Base-by-base conservation (phyloP, 1,140 invertebrate genomes). In the Helicoverpa zea region DNA sequence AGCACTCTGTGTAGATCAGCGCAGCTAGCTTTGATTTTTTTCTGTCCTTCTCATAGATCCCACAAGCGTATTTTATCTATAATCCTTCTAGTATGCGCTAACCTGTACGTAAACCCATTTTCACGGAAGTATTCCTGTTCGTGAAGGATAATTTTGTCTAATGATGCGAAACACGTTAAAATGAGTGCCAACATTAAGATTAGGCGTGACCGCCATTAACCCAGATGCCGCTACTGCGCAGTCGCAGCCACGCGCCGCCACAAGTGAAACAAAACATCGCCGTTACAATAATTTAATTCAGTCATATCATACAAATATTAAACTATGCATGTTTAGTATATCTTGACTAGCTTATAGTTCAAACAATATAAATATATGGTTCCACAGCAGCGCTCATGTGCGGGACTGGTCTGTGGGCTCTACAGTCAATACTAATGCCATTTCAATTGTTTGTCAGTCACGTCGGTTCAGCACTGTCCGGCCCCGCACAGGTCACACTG, bases 271-370 rank as follows among this genome's bases (percentile, higher is more conserved):
- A 64, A 78, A 14, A 43, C 18, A 70, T 30, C 14, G 64, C 81
- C 29, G 58, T 81, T 81, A 80, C 77, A 80, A 83, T 83, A 68
- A 79, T 80, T 85, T 81, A 81, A 82, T 85, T 85, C 84, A 85
- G 84, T 85, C 84, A 80, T 80, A 85, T 83, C 18, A 85, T 85
- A 81, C 72, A 83, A 84, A 84, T 75, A 78, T 81, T 74, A 80
- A 70, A 82, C 63, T 80, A 80, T 76, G 66, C 59, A 63, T 47
- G 43, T 30, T 49, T 66, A 49, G 64, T 68, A 68, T 68, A 51
- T 64, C 58, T 76, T 61, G 74, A 76, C 74, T 76, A 76, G 74
- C 54, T 58, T 29, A 43, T 64, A 18, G 68, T 52, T 66, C 23
- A 16, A 72, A 30, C 52, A 49, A 72, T 70, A 70, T 72, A 52